phyloP scores from a whole-genome alignment of 1,140 invertebrate species.

The Brachionus angularis region DNA sequence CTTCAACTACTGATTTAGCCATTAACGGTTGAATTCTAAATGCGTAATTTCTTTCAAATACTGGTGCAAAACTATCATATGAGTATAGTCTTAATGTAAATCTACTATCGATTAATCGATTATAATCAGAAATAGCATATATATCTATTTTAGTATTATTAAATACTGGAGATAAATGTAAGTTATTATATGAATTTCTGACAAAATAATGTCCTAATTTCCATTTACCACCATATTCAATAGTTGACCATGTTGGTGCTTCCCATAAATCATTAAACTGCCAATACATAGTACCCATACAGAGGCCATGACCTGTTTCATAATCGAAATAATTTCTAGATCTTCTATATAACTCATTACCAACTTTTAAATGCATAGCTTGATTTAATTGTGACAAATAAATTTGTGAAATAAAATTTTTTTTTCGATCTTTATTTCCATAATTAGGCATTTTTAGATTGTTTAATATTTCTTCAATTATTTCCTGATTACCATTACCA shows the following conservation, averaged over 20 bases:
- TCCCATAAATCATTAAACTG: slow-evolving; percentile 98
- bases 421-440: neutral
- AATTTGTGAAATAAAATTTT: slow-evolving; percentile 28
- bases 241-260: slow-evolving; percentile 88
- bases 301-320: slow-evolving; percentile 54
- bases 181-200: slow-evolving; percentile 73
- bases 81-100: neutral
- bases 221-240: slow-evolving; percentile 69
- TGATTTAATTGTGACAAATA: slow-evolving; percentile 41
- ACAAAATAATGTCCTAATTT: slow-evolving; percentile 90
- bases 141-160: slow-evolving; percentile 50
- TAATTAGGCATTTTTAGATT: slow-evolving; percentile 46
- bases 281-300: slow-evolving; percentile 98
- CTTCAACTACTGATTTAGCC: neutral
- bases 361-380: slow-evolving; percentile 21
- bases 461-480: slow-evolving; percentile 46
- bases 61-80: slow-evolving; percentile 45
- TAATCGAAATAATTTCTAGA: slow-evolving; percentile 2
- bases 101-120: neutral
- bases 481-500: slow-evolving; percentile 64
- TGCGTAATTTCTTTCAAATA: slow-evolving; percentile 1
- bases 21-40: neutral
- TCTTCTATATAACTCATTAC: slow-evolving; percentile 20
- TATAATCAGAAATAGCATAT: slow-evolving; percentile 51
- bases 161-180: slow-evolving; percentile 63